Conservation (phyloP, 2,113 vertebrate species). For the Aptenodytes patagonicus region DNA sequence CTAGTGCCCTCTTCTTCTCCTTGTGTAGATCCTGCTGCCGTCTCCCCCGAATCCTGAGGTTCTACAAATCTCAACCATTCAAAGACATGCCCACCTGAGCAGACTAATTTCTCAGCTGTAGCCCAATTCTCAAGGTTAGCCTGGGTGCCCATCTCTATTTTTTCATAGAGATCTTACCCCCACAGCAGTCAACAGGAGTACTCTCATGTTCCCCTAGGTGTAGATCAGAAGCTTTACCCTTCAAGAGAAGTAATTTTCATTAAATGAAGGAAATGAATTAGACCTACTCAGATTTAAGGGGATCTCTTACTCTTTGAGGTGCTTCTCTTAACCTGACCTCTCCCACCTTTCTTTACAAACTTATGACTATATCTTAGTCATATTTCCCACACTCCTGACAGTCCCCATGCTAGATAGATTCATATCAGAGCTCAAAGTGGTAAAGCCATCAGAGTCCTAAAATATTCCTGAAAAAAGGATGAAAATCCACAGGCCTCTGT, state of each 20-base stretch:
- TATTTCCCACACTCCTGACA: background rate
- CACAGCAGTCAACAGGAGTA: background rate
- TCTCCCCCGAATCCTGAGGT: background rate
- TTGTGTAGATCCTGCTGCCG: background rate
- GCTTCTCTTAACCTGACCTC: background rate
- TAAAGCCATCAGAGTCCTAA: rapidly evolving
- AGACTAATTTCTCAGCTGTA: background rate
- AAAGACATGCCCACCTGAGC: background rate
- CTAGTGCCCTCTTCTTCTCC: background rate
- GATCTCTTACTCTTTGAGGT: background rate
- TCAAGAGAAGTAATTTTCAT: background rate
- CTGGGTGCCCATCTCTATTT: background rate
- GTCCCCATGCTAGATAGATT: background rate
- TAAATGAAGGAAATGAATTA: background rate
- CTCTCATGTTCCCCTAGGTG: background rate
- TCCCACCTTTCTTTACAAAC: background rate
- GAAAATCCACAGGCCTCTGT: background rate
- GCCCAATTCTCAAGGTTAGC: background rate
- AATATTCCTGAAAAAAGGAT: background rate
- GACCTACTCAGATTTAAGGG: background rate
- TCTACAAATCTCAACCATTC: background rate
- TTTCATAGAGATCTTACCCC: background rate
- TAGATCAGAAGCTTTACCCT: background rate
- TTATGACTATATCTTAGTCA: rapidly evolving
- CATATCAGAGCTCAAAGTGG: background rate